A percentile compares a stretch with the other conserved stretches of the same genome.
Conservation (phyloP, 2,797 vertebrate species). For the Erpetoichthys calabaricus region DNA sequence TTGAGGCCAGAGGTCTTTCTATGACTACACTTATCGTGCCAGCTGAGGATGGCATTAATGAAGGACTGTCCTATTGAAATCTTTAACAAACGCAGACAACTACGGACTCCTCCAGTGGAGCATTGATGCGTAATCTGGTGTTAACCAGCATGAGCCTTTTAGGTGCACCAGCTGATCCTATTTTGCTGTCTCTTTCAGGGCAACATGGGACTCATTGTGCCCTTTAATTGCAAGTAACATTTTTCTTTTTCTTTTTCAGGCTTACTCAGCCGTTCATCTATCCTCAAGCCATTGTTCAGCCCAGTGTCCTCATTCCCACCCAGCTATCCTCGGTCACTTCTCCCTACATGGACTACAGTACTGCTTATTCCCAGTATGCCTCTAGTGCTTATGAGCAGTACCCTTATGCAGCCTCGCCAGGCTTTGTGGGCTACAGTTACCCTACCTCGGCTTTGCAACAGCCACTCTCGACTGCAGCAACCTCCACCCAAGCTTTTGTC, state of each 20-base stretch:
- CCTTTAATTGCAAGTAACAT: neutral
- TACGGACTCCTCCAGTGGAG: too few relatives aligned
- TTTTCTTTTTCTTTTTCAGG: constrained; percentile 42
- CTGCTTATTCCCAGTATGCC: constrained; percentile 72
- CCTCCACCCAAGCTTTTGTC: constrained; percentile 52
- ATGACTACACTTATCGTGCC: too few relatives aligned
- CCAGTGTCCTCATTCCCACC: constrained; percentile 75
- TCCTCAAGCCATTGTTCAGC: constrained; percentile 76
- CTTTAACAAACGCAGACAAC: too few relatives aligned
- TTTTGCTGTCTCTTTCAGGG: too few relatives aligned
- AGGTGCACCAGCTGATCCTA: too few relatives aligned
- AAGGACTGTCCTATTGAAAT: too few relatives aligned
- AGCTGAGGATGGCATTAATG: too few relatives aligned
- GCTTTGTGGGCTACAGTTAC: constrained; percentile 72
- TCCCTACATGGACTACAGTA: constrained; percentile 73
- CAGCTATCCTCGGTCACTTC: constrained; percentile 68
- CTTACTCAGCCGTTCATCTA: constrained; percentile 77
- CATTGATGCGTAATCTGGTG: too few relatives aligned
- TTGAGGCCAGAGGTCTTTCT: too few relatives aligned
- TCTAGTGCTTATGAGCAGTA: constrained; percentile 81
- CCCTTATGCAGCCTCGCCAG: constrained; percentile 72
- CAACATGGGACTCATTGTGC: too few relatives aligned
- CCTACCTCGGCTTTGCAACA: constrained; percentile 49
- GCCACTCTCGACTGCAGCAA: constrained; percentile 39
- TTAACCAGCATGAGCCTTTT: too few relatives aligned